Evolutionary conservation across 2,888 invertebrate genomes (phyloP), one percentile per base, ranked within the genome.

Genomic region (Tanypteryx hageni): DNA sequence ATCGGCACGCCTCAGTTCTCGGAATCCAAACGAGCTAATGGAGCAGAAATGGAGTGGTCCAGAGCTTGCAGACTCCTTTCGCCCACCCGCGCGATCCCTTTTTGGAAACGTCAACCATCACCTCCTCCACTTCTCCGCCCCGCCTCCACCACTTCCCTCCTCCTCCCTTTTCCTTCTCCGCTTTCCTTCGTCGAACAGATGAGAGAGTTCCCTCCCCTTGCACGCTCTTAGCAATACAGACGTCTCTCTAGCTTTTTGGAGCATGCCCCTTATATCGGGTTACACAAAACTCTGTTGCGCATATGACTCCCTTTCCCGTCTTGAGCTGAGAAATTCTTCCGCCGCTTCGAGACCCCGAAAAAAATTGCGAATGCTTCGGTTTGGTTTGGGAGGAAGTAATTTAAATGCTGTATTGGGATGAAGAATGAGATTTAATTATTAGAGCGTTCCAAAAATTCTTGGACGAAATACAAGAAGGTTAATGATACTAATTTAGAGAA

Each of bases 261-360:
- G 56, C 83, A 83, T 83, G 44, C 83, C 83, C 83, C 82, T 44
- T 31, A 57, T 83, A 57, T 83, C 83, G 44, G 83, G 83, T 83
- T 57, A 57, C 83, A 57, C 56, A 83, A 83, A 44, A n/a, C 57
- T 57, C 83, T 10, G 31, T 10, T 44, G 44, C 0, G 64, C 82
- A 44, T 27, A 82, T 31, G 82, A 82, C 82, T 82, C 44, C 16
- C 13, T 82, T 18, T 83, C 56, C 57, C 82, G 9, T 10, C 18
- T 14, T 14, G 11, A n/a, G 18, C 83, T 44, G n/a, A 9, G 83
- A 83, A 57, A 83, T 83, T 83, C 57, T 44, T n/a, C 18, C 56
- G 83, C n/a, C 56, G 57, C 83, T 57, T 83, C 44, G 44, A 57
- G 44, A 44, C 44, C 44, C 44, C 44, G 44, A 44, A 44, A 44